Evolutionary conservation across 2,113 vertebrate species (phyloP).

Genomic region (Tyto alba): DNA sequence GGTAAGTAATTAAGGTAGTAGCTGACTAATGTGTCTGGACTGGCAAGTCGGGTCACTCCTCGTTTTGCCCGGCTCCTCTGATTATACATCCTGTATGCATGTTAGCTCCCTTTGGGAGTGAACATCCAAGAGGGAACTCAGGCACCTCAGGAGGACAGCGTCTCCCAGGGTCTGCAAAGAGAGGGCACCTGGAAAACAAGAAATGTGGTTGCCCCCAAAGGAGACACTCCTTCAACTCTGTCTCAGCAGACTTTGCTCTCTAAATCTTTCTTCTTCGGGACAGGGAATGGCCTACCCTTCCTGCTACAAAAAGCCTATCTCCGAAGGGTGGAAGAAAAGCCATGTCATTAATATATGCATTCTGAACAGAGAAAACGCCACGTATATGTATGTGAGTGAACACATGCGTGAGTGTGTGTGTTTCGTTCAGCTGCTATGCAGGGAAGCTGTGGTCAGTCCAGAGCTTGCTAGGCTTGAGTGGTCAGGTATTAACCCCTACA

Average conservation of each 20-base stretch:
- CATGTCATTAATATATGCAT: not conserved
- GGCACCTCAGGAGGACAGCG: not conserved
- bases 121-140: not conserved
- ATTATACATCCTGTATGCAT: not conserved
- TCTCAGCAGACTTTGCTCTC: not conserved
- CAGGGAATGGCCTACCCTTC: not conserved
- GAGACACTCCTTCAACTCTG: not conserved
- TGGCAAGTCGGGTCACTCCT: not conserved
- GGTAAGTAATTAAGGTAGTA: constrained; percentile 1
- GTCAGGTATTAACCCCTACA: not conserved
- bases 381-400: not conserved
- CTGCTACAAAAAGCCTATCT: not conserved
- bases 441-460: not conserved
- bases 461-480: not conserved
- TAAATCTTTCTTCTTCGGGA: not conserved
- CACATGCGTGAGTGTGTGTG: rapidly evolving
- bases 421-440: not conserved
- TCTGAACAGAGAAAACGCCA: not conserved
- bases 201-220: not conserved
- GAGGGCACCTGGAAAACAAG: not conserved
- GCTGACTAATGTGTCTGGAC: not conserved
- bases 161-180: not conserved
- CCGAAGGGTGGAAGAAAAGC: not conserved
- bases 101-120: not conserved
- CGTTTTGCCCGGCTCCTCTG: not conserved